These are phyloP conservation scores for Drosophila sordidapex DNA, from an alignment of 2,888 invertebrate genomes.

Conservation along the genomic window DNA sequence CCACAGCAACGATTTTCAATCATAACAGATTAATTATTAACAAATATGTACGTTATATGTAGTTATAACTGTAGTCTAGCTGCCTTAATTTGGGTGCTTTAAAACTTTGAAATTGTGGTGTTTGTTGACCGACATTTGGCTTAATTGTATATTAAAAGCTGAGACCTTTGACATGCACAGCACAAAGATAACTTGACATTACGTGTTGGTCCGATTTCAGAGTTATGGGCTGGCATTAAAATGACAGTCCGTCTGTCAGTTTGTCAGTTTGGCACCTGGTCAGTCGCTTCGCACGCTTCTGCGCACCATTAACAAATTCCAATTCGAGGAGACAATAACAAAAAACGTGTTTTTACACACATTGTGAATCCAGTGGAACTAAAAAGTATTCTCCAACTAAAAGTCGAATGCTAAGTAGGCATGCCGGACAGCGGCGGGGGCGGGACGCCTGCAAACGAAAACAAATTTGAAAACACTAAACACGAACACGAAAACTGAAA, in stretches of 20 bases:
- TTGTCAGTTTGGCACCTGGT: constrained; percentile 11
- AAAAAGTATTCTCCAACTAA: constrained; percentile 35
- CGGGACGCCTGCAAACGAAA: not conserved
- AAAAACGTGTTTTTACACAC: constrained; percentile 49
- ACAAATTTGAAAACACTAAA: constrained; percentile 7
- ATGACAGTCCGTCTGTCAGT: constrained; percentile 23
- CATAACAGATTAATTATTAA: too few relatives aligned
- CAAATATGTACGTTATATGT: not conserved
- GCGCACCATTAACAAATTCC: constrained; percentile 46
- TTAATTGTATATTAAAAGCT: not conserved
- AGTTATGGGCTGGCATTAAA: not conserved
- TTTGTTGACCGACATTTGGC: constrained; percentile 1
- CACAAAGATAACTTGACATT: not conserved
- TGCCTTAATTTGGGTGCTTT: not conserved
- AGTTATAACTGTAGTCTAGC: not conserved
- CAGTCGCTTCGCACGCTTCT: constrained; percentile 35
- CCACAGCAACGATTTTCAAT: not conserved
- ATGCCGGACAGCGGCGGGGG: constrained; percentile 7
- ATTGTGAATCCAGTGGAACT: constrained; percentile 12
- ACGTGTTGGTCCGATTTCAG: constrained; percentile 11
- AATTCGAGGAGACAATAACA: constrained; percentile 19
- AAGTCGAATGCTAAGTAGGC: constrained; percentile 47
- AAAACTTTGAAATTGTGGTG: not conserved
- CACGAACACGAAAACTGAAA: constrained; percentile 8
- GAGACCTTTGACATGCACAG: constrained; percentile 2